phyloP scores from a whole-genome alignment of 1,140 invertebrate species.

The Holcopasites calliopsidis region DNA sequence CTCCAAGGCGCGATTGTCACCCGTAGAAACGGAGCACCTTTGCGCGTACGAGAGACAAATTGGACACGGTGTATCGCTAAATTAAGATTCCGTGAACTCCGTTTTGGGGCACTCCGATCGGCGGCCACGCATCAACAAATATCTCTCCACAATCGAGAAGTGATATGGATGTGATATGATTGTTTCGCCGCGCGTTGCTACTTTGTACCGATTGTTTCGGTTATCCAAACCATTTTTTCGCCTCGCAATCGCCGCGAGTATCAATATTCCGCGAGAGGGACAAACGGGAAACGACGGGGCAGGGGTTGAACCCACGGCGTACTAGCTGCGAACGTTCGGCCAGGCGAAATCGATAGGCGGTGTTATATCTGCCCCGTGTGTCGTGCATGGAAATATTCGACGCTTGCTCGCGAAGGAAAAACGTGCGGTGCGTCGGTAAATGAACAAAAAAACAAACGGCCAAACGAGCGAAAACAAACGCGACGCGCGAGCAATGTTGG shows the following conservation, averaged over 20 bases:
- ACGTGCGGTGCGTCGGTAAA: not conserved
- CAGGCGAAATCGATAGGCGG: not conserved
- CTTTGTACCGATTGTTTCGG: too few relatives aligned
- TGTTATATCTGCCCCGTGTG: not conserved
- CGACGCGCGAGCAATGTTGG: not conserved
- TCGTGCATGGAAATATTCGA: not conserved
- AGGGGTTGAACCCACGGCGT: not conserved
- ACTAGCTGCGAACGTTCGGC: slow-evolving; percentile 10
- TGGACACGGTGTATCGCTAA: too few relatives aligned
- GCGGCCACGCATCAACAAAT: too few relatives aligned
- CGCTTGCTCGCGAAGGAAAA: not conserved
- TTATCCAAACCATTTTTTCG: too few relatives aligned
- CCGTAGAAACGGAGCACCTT: not conserved
- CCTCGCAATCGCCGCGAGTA: too few relatives aligned
- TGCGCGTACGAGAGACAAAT: not conserved
- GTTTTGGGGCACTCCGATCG: too few relatives aligned
- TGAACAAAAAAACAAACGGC: not conserved
- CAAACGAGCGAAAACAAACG: not conserved
- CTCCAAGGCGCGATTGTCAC: not conserved
- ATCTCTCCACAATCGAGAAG: too few relatives aligned
- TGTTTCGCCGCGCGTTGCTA: too few relatives aligned
- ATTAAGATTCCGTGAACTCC: too few relatives aligned
- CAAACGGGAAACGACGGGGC: too few relatives aligned
- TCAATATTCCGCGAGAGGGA: too few relatives aligned
- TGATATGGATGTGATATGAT: too few relatives aligned